phyloP scores from a whole-genome alignment of 2,888 invertebrate species.

The Podotricha telesiphe region DNA sequence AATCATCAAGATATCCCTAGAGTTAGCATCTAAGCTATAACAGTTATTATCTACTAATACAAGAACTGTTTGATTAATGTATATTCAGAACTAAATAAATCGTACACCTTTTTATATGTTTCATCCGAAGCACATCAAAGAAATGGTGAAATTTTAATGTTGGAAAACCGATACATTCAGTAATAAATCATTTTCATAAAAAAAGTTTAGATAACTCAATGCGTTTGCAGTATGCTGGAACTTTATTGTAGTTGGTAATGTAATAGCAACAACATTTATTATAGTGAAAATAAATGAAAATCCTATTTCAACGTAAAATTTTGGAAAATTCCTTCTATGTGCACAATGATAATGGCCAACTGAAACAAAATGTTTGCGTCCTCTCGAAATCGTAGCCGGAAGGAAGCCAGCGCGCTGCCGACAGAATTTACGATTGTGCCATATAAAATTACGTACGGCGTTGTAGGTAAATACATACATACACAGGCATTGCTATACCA shows the following conservation, averaged over 20 bases:
- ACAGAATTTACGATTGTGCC: constrained; percentile 66
- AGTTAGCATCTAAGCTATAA: too few relatives aligned
- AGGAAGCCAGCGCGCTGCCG: constrained; percentile 63
- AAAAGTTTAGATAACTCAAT: constrained; percentile 21
- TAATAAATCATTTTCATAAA: constrained; percentile 19
- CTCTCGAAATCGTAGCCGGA: constrained; percentile 54
- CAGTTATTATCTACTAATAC: too few relatives aligned
- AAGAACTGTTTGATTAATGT: too few relatives aligned
- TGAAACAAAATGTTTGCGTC: constrained; percentile 45
- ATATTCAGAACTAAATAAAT: too few relatives aligned
- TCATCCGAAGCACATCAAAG: not conserved
- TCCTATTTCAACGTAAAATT: constrained; percentile 30
- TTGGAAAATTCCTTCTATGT: constrained; percentile 36
- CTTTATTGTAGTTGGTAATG: constrained; percentile 32
- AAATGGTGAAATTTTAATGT: not conserved
- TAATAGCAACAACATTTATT: constrained; percentile 26
- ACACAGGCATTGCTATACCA: not conserved
- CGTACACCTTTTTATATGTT: too few relatives aligned
- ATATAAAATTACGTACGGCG: constrained; percentile 54
- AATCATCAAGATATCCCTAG: too few relatives aligned
- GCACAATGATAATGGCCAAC: constrained; percentile 42
- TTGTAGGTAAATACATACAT: constrained; percentile 13
- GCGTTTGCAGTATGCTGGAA: constrained; percentile 24
- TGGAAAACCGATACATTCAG: not conserved
- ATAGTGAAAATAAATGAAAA: constrained; percentile 27